phyloP scores from a whole-genome alignment of 2,888 invertebrate genomes.

The Macrostomum cliftonense region DNA sequence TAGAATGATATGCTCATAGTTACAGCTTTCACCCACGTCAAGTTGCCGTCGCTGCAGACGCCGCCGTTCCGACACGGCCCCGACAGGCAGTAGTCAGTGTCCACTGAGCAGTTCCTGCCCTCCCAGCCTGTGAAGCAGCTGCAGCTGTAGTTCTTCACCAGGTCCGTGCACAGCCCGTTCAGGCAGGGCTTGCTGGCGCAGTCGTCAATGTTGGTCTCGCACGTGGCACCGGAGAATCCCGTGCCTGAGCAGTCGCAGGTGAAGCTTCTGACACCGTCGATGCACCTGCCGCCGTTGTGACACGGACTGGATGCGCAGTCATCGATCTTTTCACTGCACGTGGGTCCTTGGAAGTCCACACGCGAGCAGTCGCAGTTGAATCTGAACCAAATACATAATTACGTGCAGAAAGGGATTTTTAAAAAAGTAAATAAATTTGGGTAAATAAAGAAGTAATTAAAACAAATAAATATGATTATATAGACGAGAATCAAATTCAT shows the following conservation, averaged over 20 bases:
- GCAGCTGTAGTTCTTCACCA: too few relatives aligned
- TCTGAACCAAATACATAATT: slow-evolving; percentile 14
- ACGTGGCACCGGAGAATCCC: slow-evolving; percentile 20
- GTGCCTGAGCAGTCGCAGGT: slow-evolving; percentile 17
- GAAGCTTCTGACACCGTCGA: slow-evolving; percentile 18
- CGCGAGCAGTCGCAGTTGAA: slow-evolving; percentile 19
- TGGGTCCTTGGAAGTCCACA: slow-evolving; percentile 19
- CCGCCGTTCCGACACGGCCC: slow-evolving; percentile 52
- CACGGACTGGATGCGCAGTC: neutral
- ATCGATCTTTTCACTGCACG: slow-evolving; percentile 13
- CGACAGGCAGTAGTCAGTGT: neutral
- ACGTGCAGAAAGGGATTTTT: too few relatives aligned
- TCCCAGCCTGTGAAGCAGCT: too few relatives aligned
- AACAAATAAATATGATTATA: too few relatives aligned
- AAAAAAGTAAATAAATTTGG: too few relatives aligned
- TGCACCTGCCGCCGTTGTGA: slow-evolving; percentile 13
- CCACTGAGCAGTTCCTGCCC: too few relatives aligned
- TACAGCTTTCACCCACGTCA: slow-evolving; percentile 14
- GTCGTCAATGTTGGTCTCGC: slow-evolving; percentile 12
- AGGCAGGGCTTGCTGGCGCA: neutral
- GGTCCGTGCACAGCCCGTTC: slow-evolving; percentile 4
- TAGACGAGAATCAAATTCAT: too few relatives aligned
- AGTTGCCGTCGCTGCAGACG: slow-evolving; percentile 28
- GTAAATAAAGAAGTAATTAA: too few relatives aligned
- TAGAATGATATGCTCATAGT: too few relatives aligned